These are phyloP conservation scores for Coluber constrictor DNA, from an alignment of 2,797 vertebrate genomes.

Conservation along the genomic window DNA sequence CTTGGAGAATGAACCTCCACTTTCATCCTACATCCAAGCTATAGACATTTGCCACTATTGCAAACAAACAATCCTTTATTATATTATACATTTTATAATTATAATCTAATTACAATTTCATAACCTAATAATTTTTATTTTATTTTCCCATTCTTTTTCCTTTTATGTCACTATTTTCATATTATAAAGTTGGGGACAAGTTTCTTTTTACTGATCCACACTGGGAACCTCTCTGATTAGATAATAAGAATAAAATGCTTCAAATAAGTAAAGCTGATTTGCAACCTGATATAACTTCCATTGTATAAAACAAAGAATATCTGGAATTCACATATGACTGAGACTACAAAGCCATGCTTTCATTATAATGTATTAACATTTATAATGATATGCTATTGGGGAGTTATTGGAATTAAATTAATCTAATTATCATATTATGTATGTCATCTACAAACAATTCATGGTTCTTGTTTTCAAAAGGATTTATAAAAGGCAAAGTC, in stretches of 20 bases:
- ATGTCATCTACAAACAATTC: neutral
- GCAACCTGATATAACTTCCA: neutral
- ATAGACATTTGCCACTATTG: no score
- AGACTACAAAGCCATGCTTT: neutral
- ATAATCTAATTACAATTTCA: neutral
- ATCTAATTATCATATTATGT: neutral
- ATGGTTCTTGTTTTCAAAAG: neutral
- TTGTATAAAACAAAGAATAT: neutral
- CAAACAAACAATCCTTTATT: neutral
- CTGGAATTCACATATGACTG: neutral
- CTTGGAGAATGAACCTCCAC: no score
- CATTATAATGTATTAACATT: neutral
- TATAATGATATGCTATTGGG: neutral
- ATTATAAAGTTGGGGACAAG: neutral
- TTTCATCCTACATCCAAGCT: no score
- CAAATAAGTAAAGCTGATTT: neutral
- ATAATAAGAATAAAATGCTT: neutral
- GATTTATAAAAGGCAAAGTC: neutral
- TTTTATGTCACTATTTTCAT: neutral
- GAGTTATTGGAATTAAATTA: neutral
- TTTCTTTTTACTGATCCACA: neutral
- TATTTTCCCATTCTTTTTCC: neutral
- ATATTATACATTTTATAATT: neutral
- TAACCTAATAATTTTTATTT: neutral
- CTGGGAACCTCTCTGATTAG: neutral